Base-by-base conservation (phyloP, 2,888 invertebrate genomes). In the Coelopa pilipes region DNA sequence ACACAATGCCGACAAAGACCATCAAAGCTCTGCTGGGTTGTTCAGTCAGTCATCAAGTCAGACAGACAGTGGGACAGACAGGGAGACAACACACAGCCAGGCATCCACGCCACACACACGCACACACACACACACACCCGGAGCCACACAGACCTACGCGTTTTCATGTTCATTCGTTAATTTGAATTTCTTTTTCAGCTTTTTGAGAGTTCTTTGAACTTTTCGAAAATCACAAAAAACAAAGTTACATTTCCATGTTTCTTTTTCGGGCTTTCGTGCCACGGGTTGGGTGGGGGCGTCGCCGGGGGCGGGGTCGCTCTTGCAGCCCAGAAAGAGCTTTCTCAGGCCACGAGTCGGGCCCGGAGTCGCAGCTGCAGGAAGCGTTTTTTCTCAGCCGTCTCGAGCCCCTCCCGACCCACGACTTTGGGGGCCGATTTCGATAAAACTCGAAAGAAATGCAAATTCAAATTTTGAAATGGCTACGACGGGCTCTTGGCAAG, bases 181-280 rank as follows among this genome's bases (percentile, higher is more conserved):
- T 49, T 50, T 21, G 66, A 66, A 66, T 66, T 66, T 66, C 66
- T 66, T 66, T 66, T 62, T 62, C 34, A 2, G 34, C 34, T 24
- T 62, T 34, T 62, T 62, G 24, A 50, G 34, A 50, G 66, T 50
- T 66, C 50, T 50, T 66, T 66, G 21, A 66, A 19, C 66, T 50
- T 49, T 66, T 46, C 21, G 49, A n/a, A 21, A 17, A 49, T 17
- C 19, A 10, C 66, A 50, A 49, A 49, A 66, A 66, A 50, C n/a
- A n/a, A n/a, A n/a, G n/a, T n/a, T n/a, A n/a, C n/a, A n/a, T 47
- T 34, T 24, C 12, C 60, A 53, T 53, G 53, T 53, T 53, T 53
- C 13, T 60, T 19, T 49, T 21, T 49, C 2, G 66, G 17, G 47
- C 12, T 34, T 60, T 60, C 10, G 34, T 34, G 2, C 17, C 21